These are phyloP conservation scores for Chalcis sispes DNA, from an alignment of 2,888 invertebrate genomes.

Conservation along the genomic window DNA sequence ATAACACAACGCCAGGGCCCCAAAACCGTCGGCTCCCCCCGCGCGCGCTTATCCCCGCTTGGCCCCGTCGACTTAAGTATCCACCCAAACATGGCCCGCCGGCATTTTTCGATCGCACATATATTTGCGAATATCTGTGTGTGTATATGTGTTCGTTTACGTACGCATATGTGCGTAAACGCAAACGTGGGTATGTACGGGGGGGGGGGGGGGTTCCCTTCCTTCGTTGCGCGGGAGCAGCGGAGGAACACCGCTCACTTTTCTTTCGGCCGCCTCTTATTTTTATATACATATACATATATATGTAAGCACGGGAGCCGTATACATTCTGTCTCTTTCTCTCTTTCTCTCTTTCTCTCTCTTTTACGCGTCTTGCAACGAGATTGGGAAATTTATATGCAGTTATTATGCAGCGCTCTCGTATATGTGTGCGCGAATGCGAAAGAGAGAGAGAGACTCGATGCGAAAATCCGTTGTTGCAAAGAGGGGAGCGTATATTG, in stretches of 20 bases:
- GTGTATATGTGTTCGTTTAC: background rate
- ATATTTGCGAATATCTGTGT: no score
- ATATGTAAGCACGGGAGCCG: no score
- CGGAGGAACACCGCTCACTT: background rate
- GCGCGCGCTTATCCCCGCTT: background rate
- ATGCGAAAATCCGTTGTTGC: background rate
- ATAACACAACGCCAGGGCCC: background rate
- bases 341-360: background rate
- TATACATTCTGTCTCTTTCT: background rate
- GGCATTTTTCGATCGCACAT: slow-evolving; percentile 55
- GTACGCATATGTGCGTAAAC: background rate
- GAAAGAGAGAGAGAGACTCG: slow-evolving; percentile 17
- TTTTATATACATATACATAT: no score
- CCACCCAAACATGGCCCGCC: slow-evolving; percentile 57
- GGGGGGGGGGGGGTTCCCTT: no score
- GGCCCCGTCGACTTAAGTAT: slow-evolving; percentile 3
- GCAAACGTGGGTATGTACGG: background rate
- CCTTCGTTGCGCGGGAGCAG: background rate
- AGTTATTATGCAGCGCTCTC: background rate
- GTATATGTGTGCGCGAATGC: background rate
- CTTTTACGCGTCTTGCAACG: background rate
- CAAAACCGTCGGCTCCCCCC: background rate
- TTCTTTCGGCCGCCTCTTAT: background rate
- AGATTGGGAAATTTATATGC: slow-evolving; percentile 1
- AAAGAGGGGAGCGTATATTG: no score